Evolutionary conservation across 2,888 invertebrate species (phyloP).

Genomic region (Laspeyria flexula): DNA sequence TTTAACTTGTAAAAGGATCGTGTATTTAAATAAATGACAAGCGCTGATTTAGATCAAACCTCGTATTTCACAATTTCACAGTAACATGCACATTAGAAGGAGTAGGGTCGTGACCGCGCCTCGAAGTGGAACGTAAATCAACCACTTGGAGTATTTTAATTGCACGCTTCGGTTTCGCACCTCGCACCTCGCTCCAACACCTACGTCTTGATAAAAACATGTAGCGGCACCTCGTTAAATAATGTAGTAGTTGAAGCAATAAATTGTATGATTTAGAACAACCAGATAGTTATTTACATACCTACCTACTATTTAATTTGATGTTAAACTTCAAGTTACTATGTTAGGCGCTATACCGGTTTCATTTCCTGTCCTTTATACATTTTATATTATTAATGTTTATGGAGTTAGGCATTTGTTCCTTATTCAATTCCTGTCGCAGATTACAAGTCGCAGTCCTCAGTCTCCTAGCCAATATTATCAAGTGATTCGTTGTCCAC

Average conservation of each 20-base stretch:
- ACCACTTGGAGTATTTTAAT: constrained; percentile 59
- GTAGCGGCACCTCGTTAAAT: constrained; percentile 58
- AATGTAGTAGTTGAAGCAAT: constrained; percentile 53
- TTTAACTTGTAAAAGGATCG: too few species aligned
- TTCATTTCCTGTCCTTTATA: constrained; percentile 29
- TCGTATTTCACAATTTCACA: not conserved
- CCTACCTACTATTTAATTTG: constrained; percentile 22
- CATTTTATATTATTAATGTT: constrained; percentile 27
- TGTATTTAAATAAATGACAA: too few species aligned
- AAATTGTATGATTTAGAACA: constrained; percentile 57
- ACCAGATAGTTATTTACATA: constrained; percentile 41
- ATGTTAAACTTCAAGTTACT: constrained; percentile 14
- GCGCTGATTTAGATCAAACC: not conserved
- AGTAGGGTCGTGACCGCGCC: constrained; percentile 6
- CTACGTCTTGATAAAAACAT: constrained; percentile 57
- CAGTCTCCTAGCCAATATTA: too few species aligned
- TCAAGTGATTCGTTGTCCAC: too few species aligned
- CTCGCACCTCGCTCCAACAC: constrained; percentile 47
- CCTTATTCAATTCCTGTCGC: too few species aligned
- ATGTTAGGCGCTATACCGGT: constrained; percentile 18
- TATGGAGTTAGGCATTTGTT: constrained; percentile 8
- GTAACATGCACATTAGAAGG: constrained; percentile 9
- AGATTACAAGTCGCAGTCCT: too few species aligned
- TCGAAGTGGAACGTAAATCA: constrained; percentile 61
- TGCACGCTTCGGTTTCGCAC: constrained; percentile 62